Base-by-base conservation (phyloP, 2,113 vertebrate species). In the Dromas ardeola region DNA sequence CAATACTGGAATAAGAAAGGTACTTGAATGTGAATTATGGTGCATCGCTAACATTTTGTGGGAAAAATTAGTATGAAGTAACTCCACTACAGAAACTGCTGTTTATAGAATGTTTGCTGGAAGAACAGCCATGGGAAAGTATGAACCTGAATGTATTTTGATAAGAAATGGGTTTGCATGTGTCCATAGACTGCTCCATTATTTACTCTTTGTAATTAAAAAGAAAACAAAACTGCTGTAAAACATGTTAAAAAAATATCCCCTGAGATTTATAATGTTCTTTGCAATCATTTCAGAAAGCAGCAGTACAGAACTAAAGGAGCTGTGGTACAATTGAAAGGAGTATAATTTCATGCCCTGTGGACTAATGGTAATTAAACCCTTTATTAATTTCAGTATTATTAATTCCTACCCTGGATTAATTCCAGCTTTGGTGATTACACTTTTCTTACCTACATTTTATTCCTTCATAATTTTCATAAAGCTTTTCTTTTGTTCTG, bases 311-410 rank as follows among this genome's bases (percentile, higher is more conserved):
- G 78, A 61, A 65, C 12, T 55, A 55, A 62, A 76, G 77, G 65
- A 34, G 22, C 52, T 36, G 27, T 23, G 53, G 15, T 42, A 25
- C 0, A 0, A 18, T 0, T 16, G 30, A 36, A 67, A 86, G 53
- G 16, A 87, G 25, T 4, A 17, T 45, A 63, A 91, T 72, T 69
- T 82, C 87, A 88, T 58, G 17, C 62, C 70, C 45, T 23, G 9
- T n/a, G 66, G 84, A 61, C 53, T 93, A 17, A 16, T 4, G 73
- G 70, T 88, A 93, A 96, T 96, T 85, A 92, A 90, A 80, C 3
- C 20, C 70, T 76, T 90, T 69, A 82, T 66, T 86, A 88, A 93
- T 94, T 81, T 43, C 66, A 76, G 70, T 11, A 7, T 87, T 94
- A 88, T 91, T 88, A 72, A 94, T 94, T 94, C 62, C 49, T n/a